A percentile compares a stretch with the other conserved stretches of the same genome.
These are phyloP conservation scores for Periparus ater DNA, from an alignment of 2,797 vertebrate genomes.

Conservation along the genomic window DNA sequence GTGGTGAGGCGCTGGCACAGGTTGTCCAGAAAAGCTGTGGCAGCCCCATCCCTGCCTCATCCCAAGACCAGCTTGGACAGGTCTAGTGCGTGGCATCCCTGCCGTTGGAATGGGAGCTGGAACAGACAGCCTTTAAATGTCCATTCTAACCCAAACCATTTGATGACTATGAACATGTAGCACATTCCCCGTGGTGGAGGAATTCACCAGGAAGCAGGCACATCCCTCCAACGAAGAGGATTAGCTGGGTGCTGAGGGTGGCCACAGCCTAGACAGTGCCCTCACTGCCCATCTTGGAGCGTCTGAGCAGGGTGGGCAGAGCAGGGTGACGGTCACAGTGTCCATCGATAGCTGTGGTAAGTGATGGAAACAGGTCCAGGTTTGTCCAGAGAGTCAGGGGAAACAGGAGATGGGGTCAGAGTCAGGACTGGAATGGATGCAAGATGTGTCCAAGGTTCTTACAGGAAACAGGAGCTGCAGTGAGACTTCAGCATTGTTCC, in stretches of 20 bases:
- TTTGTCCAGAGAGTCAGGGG: neutral
- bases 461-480: neutral
- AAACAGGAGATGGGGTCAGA: neutral
- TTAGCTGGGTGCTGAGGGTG: neutral
- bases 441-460: accelerated
- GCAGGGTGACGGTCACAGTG: neutral
- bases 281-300: neutral
- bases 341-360: accelerated
- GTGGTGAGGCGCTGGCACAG: neutral
- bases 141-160: neutral
- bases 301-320: neutral
- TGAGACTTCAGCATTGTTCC: neutral
- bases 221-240: neutral
- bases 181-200: neutral
- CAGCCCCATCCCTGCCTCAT: neutral
- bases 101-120: neutral
- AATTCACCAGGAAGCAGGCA: neutral
- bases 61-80: neutral
- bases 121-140: neutral
- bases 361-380: neutral
- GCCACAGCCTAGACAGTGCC: neutral
- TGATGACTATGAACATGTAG: accelerated
- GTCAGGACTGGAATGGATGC: neutral
- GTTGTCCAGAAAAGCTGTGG: neutral
- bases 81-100: neutral